Evolutionary conservation across 2,797 vertebrate genomes (phyloP), one percentile per base, ranked within the genome.

Genomic region (Brotula barbata): DNA sequence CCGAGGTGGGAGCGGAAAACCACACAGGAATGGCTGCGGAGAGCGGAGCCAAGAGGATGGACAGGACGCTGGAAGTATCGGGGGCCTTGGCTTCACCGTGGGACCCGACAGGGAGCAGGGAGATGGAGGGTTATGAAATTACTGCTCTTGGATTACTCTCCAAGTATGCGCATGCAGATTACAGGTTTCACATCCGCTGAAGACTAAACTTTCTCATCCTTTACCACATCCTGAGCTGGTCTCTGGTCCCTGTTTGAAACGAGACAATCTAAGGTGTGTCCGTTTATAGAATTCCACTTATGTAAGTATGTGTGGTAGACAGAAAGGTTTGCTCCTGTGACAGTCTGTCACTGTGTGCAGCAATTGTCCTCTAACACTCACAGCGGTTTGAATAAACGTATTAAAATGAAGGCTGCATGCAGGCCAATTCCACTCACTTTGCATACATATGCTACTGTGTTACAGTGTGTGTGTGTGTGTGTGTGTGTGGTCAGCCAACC

Each of bases 1-100:
- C 51, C n/a, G 74, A 88, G 74, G 71, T 68, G 57, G 78, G 75
- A 77, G 71, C 22, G 12, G 71, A 70, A 85, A 88, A 77, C 83
- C 85, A 65, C 80, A 74, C 77, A 84, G 84, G 78, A 83, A 80
- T 48, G 66, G 73, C 46, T 52, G 60, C 40, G 41, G 52, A 58
- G 68, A 43, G 17, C 36, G 68, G 20, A 17, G 73, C 68, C 63
- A 76, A 53, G 62, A 77, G 71, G 61, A 72, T 11, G 28, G 73
- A 28, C 31, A 1, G 8, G 17, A 36, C 25, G 25, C 8, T 28
- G 42, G 23, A 52, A 44, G 68, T 39, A 17, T 23, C 7, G 53
- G 58, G 64, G 62, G 49, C 61, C 33, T 55, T 58, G 1, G 48
- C 64, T 55, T 58, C 13, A 43, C 73, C 55, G 57, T 31, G 56